These are phyloP conservation scores for Tenrec ecaudatus DNA, from an alignment of 2,113 vertebrate species.

Conservation along the genomic window DNA sequence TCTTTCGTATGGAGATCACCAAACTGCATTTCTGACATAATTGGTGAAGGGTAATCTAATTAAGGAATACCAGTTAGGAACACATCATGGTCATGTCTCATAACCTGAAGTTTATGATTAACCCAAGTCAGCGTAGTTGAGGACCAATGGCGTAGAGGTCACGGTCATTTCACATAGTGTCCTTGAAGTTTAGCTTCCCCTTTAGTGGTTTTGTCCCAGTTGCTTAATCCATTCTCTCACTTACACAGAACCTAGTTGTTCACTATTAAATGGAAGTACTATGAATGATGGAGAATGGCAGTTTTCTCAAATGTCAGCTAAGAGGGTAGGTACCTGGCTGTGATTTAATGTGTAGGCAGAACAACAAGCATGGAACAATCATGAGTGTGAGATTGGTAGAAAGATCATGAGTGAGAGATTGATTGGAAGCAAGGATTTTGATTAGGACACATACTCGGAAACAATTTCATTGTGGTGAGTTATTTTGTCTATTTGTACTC, in stretches of 20 bases:
- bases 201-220: not conserved
- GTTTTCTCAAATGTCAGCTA: not conserved
- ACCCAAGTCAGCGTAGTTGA: not conserved
- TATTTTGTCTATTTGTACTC: fast-evolving
- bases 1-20: not conserved
- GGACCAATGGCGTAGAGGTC: not conserved
- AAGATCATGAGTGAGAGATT: fast-evolving
- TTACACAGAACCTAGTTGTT: not conserved
- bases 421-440: fast-evolving
- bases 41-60: not conserved
- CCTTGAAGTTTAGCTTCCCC: not conserved
- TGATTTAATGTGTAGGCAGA: not conserved
- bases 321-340: fast-evolving
- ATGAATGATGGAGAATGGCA: not conserved
- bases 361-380: not conserved
- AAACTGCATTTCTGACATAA: not conserved
- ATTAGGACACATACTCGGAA: fast-evolving
- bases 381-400: fast-evolving
- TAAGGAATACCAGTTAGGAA: not conserved
- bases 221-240: not conserved
- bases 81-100: not conserved
- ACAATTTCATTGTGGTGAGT: fast-evolving
- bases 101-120: not conserved
- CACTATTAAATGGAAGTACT: too few relatives aligned
- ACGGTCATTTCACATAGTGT: not conserved